Evolutionary conservation across 2,888 invertebrate species (phyloP).

Genomic region (Apodemia zela): DNA sequence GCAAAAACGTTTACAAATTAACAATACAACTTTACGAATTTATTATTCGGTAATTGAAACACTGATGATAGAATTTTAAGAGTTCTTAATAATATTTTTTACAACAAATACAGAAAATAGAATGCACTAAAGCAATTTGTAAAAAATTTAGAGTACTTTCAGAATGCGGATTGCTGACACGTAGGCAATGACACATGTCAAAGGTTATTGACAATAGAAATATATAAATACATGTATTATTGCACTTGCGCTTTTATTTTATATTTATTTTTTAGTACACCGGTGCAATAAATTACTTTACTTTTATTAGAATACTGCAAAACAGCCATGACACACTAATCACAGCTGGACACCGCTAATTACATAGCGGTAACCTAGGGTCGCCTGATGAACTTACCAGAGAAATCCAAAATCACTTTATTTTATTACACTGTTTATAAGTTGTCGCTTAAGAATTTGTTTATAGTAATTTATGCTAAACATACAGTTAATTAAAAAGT

Average conservation of each 20-base stretch:
- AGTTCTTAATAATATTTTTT: too few relatives aligned
- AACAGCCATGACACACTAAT: not conserved
- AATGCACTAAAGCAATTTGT: not conserved
- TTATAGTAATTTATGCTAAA: not conserved
- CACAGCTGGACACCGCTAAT: conserved; percentile 6
- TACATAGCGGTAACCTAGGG: not conserved
- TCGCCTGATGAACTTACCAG: not conserved
- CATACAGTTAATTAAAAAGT: not conserved
- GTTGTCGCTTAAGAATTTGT: not conserved
- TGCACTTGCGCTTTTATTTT: not conserved
- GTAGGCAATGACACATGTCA: conserved; percentile 81
- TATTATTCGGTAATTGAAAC: too few relatives aligned
- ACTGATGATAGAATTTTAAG: too few relatives aligned
- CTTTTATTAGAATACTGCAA: not conserved
- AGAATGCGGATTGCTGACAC: conserved; percentile 54
- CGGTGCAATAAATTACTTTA: not conserved
- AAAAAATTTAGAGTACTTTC: conserved; percentile 27
- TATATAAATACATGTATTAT: conserved; percentile 43
- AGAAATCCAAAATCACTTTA: not conserved
- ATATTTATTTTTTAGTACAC: not conserved
- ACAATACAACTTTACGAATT: too few relatives aligned
- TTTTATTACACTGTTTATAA: not conserved
- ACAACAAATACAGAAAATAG: too few relatives aligned
- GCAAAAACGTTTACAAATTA: too few relatives aligned
- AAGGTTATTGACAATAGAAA: conserved; percentile 73